Evolutionary conservation across 1,140 invertebrate genomes (phyloP).

Genomic region (Akabosia matsudoensis): DNA sequence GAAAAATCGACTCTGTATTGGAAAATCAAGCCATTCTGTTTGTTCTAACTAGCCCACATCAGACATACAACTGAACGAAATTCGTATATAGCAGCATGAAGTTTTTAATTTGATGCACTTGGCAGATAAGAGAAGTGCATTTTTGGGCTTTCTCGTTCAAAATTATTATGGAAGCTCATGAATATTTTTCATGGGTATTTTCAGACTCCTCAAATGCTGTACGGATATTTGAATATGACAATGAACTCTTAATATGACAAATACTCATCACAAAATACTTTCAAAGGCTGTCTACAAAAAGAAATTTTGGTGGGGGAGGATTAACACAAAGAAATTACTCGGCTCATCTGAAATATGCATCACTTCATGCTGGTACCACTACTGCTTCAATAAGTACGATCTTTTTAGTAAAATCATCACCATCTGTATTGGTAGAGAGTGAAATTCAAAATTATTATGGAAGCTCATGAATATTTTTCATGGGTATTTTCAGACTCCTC

Average conservation of each 20-base stretch:
- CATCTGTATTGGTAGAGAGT: no score
- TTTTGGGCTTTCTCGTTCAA: not conserved
- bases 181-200: no score
- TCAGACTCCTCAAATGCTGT: not conserved
- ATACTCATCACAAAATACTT: not conserved
- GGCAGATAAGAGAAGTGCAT: constrained; percentile 1
- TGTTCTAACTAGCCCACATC: not conserved
- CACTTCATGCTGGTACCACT: not conserved
- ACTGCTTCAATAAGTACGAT: not conserved
- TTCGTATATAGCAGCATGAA: not conserved
- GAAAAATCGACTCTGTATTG: not conserved
- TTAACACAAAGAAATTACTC: constrained; percentile 4
- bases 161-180: not conserved
- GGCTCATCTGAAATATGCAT: not conserved
- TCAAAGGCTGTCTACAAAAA: not conserved
- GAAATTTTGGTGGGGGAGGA: not conserved
- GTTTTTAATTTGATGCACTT: not conserved
- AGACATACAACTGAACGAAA: not conserved
- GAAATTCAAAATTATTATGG: not conserved
- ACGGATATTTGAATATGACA: no score
- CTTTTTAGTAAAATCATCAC: no score
- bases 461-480: not conserved
- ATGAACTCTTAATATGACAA: not conserved
- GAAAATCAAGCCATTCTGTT: not conserved
- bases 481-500: no score